Conservation (phyloP, 2,797 vertebrate genomes). For the Neomorphus geoffroyi region DNA sequence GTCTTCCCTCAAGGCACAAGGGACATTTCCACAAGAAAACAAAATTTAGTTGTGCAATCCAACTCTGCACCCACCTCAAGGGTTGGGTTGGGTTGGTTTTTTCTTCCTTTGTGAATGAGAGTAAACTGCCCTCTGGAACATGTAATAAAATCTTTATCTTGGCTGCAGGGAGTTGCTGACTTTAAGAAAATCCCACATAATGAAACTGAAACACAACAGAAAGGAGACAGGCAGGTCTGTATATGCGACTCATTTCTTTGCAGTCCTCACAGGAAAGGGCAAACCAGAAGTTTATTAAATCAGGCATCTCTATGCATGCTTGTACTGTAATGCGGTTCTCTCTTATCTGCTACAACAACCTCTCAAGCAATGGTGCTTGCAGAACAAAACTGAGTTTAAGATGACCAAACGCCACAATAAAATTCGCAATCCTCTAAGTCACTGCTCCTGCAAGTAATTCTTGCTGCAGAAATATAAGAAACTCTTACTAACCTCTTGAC, state of each 20-base stretch:
- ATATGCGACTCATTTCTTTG: neutral
- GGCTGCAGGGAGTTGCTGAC: constrained; percentile 5
- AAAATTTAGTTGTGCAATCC: neutral
- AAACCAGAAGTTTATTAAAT: neutral
- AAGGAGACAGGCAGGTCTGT: neutral
- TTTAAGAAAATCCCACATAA: constrained; percentile 47
- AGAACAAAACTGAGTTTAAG: neutral
- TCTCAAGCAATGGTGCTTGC: neutral
- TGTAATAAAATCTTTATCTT: constrained; percentile 28
- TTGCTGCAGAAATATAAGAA: neutral
- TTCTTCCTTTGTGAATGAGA: constrained; percentile 33
- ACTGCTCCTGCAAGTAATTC: neutral
- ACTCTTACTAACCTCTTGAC: neutral
- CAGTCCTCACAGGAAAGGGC: neutral
- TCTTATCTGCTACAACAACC: neutral
- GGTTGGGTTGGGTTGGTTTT: neutral
- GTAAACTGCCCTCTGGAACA: constrained; percentile 18
- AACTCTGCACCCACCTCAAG: constrained; percentile 15
- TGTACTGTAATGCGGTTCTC: neutral
- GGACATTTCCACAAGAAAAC: constrained; percentile 46
- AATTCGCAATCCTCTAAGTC: neutral
- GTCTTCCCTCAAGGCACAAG: neutral
- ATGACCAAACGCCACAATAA: neutral
- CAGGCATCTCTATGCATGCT: neutral
- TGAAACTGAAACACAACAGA: constrained; percentile 22